Evolutionary conservation across 1,140 invertebrate species (phyloP).

Genomic region (Tetragnatha versicolor): DNA sequence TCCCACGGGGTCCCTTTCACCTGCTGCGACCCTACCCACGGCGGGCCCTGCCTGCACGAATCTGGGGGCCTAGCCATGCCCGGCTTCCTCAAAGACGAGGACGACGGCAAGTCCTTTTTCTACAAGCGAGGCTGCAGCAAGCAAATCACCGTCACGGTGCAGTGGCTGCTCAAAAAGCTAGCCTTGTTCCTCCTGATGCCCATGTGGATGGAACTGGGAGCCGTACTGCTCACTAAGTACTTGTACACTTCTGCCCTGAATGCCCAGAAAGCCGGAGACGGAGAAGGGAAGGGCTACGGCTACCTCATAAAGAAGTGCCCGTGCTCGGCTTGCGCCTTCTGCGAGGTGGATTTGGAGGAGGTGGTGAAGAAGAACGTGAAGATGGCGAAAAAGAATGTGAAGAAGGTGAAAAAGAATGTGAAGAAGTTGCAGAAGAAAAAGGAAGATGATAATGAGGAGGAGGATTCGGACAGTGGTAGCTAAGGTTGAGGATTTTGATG

Average conservation of each 20-base stretch:
- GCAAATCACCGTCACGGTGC: neutral
- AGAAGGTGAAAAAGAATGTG: neutral
- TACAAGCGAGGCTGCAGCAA: conserved; percentile 6
- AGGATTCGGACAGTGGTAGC: no score
- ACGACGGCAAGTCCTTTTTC: conserved; percentile 12
- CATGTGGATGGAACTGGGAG: conserved; percentile 20
- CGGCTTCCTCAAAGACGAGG: neutral
- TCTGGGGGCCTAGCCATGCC: neutral
- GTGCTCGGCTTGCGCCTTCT: neutral
- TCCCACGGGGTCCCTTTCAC: conserved; percentile 20
- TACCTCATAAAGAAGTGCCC: conserved; percentile 25
- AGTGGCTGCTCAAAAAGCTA: neutral
- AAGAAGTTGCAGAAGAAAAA: neutral
- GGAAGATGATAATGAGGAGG: no score
- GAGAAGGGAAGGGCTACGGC: conserved; percentile 38
- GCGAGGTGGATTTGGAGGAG: neutral
- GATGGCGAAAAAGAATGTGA: neutral
- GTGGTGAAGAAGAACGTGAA: neutral
- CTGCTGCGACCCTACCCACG: conserved; percentile 28
- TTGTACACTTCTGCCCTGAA: conserved; percentile 23
- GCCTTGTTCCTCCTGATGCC: conserved; percentile 25
- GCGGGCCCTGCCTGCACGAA: conserved; percentile 33
- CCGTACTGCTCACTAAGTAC: conserved; percentile 29
- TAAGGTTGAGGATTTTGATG: no score
- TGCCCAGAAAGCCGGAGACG: conserved; percentile 29